phyloP scores from a whole-genome alignment of 1,140 invertebrate species.

The Meloidogyne exigua region DNA sequence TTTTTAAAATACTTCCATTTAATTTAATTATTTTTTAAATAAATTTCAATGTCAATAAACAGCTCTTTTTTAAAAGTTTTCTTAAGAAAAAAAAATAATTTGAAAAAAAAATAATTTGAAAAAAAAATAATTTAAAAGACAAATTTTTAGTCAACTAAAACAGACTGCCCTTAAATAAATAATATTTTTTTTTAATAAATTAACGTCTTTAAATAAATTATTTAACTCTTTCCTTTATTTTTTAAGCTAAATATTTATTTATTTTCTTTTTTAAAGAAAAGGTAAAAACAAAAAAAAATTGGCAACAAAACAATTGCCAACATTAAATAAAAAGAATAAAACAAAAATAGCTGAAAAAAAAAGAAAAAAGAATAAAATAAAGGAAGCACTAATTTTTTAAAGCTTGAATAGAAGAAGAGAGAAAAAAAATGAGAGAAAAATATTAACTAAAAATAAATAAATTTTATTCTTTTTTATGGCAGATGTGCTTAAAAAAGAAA shows the following conservation, averaged over 20 bases:
- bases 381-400: not conserved
- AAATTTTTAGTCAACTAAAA: no score
- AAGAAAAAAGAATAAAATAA: not conserved
- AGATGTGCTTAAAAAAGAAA: not conserved
- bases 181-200: no score
- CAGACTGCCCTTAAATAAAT: no score
- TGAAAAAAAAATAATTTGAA: no score
- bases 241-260: no score
- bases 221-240: no score
- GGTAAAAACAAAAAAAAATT: not conserved
- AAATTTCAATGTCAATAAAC: no score
- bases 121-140: no score
- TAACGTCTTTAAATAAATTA: no score
- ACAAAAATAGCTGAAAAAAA: slow-evolving; percentile 10
- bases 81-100: no score
- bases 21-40: no score
- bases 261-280: not conserved
- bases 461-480: not conserved
- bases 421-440: not conserved
- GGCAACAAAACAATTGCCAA: not conserved
- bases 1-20: not conserved
- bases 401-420: not conserved
- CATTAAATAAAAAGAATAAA: not conserved
- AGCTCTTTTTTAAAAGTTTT: no score
- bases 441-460: not conserved